Evolutionary conservation across 2,888 invertebrate species (phyloP), one percentile per base, ranked within the genome.

Genomic region (Acholoe squamosa): DNA sequence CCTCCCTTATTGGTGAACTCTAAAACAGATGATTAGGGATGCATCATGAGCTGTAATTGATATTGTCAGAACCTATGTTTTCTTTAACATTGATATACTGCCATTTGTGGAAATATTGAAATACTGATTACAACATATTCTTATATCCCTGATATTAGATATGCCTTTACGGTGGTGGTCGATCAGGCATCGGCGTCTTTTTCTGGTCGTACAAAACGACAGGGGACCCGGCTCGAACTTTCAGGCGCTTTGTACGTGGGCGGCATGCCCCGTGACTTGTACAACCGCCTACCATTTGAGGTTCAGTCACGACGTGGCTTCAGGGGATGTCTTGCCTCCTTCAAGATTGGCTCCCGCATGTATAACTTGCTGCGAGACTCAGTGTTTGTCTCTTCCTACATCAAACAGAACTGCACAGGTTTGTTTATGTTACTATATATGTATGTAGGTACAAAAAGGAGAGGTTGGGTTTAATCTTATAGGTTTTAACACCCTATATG

Each of bases 311-410:
- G 92, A n/a, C 92, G 93, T 33, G 95, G 95, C 12, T 95, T 94
- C 92, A 92, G 93, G 34, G 95, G 95, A 7, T 95, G 95, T 90
- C 54, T 95, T 71, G 95, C 95, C 0, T 94, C 95, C 22, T 84
- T 95, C 31, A 93, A 94, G 84, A 92, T 95, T 80, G 94, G 94
- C 71, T 94, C 94, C 0, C 91, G 91, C 14, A 92, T 93, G 12
- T 93, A 93, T 0, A 93, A 95, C 90, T 92, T 95, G n/a, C 76
- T 92, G 7, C 90, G 92, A 43, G 92, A 93, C n/a, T 89, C 91
- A 0, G 67, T 92, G 28, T 34, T 31, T 1, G 84, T 56, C 22
- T 90, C 89, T 22, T 33, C 54, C 34, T 90, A 90, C 76, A 89
- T 93, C 56, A 89, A 91, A 16, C 19, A 56, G 16, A 92, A 92